phyloP scores from a whole-genome alignment of 2,113 vertebrate species.

The Thalassoma bifasciatum region DNA sequence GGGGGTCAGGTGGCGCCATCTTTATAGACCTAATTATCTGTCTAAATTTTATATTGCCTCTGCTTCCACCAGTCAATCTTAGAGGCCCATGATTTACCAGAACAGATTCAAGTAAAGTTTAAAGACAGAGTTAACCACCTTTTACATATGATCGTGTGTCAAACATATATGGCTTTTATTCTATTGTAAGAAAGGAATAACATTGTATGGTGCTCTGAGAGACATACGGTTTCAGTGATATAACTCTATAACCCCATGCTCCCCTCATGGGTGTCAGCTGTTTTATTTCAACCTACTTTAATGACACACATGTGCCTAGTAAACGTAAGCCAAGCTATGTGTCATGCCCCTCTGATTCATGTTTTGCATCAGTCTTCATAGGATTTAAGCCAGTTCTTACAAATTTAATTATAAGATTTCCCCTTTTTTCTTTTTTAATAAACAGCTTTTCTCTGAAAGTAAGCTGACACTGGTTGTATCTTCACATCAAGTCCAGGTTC shows the following conservation, averaged over 20 bases:
- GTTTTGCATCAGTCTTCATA: background rate
- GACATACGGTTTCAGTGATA: background rate
- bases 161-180: background rate
- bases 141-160: background rate
- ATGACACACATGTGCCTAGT: slow-evolving; percentile 52
- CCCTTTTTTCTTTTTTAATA: no score
- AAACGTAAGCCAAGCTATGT: slow-evolving; percentile 24
- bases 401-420: background rate
- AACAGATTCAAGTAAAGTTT: background rate
- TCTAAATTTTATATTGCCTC: background rate
- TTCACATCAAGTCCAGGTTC: background rate
- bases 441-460: background rate
- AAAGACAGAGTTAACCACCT: background rate
- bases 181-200: background rate
- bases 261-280: slow-evolving; percentile 49
- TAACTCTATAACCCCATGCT: slow-evolving; percentile 6
- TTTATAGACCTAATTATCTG: slow-evolving; percentile 33
- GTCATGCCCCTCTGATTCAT: slow-evolving; percentile 4
- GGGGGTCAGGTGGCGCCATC: slow-evolving; percentile 34
- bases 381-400: background rate
- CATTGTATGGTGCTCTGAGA: background rate
- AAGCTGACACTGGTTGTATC: background rate
- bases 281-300: slow-evolving; percentile 44
- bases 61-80: background rate
- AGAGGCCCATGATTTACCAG: slow-evolving; percentile 15